Evolutionary conservation across 2,888 invertebrate species (phyloP).

Genomic region (Maniola hyperantus): DNA sequence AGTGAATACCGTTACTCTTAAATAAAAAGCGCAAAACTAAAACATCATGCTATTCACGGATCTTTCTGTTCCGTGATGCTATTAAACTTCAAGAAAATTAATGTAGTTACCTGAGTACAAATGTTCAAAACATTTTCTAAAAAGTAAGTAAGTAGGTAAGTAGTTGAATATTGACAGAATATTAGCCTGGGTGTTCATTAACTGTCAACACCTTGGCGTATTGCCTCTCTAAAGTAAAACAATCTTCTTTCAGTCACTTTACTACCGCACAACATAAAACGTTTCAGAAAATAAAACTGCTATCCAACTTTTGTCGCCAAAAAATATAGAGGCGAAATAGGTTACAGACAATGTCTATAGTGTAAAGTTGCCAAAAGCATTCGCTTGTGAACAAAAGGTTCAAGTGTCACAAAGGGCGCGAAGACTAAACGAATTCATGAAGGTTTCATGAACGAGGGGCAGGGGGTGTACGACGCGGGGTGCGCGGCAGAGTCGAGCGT

Average conservation of each 20-base stretch:
- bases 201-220: too few species aligned
- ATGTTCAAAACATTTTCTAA: too few species aligned
- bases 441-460: conserved; percentile 58
- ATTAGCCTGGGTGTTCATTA: too few species aligned
- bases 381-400: conserved; percentile 75
- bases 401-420: conserved; percentile 80
- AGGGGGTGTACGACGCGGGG: conserved; percentile 48
- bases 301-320: neutral
- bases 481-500: conserved; percentile 64
- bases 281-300: neutral
- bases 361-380: conserved; percentile 48
- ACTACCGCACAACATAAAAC: neutral
- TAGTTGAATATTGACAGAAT: too few species aligned
- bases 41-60: too few species aligned
- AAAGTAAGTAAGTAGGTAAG: too few species aligned
- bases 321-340: conserved; percentile 15
- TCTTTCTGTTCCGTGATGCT: too few species aligned
- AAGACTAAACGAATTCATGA: conserved; percentile 70
- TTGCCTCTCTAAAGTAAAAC: neutral
- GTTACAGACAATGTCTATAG: conserved; percentile 27
- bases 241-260: neutral
- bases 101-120: too few species aligned
- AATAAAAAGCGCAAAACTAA: too few species aligned
- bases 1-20: too few species aligned
- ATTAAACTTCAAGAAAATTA: too few species aligned